These are phyloP conservation scores for Notodonta dromedarius DNA, from an alignment of 2,888 invertebrate species.

Conservation along the genomic window DNA sequence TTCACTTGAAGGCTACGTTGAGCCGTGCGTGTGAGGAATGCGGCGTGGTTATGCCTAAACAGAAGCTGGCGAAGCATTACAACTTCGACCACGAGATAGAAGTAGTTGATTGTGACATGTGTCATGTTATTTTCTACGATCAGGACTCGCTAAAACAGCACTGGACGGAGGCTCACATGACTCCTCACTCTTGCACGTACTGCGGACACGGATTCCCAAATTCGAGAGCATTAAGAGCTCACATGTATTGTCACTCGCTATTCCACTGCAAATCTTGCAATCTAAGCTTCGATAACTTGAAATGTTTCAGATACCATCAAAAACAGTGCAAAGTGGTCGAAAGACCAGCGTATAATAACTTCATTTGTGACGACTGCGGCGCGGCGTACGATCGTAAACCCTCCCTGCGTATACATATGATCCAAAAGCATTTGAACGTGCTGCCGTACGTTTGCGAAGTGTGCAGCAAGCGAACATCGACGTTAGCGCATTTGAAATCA, in stretches of 20 bases:
- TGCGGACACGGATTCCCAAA: conserved; percentile 60
- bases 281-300: conserved; percentile 60
- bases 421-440: conserved; percentile 70
- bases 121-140: conserved; percentile 54
- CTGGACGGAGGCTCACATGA: conserved; percentile 38
- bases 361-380: conserved; percentile 66
- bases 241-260: conserved; percentile 59
- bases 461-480: conserved; percentile 71
- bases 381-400: conserved; percentile 64
- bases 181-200: conserved; percentile 45
- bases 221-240: conserved; percentile 60
- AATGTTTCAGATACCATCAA: conserved; percentile 63
- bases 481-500: conserved; percentile 58
- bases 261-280: conserved; percentile 63
- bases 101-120: conserved; percentile 48
- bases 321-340: conserved; percentile 44
- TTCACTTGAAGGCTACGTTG: conserved; percentile 57
- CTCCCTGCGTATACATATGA: conserved; percentile 65
- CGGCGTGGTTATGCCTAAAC: conserved; percentile 46
- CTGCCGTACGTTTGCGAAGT: conserved; percentile 62
- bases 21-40: conserved; percentile 59
- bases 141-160: conserved; percentile 40
- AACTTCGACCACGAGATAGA: conserved; percentile 38
- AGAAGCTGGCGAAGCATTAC: conserved; percentile 56
- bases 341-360: conserved; percentile 25